Percentiles rank a stretch among this genome's conserved stretches.
Conservation (phyloP, 1,140 invertebrate genomes). For the Diorhabda carinulata region DNA sequence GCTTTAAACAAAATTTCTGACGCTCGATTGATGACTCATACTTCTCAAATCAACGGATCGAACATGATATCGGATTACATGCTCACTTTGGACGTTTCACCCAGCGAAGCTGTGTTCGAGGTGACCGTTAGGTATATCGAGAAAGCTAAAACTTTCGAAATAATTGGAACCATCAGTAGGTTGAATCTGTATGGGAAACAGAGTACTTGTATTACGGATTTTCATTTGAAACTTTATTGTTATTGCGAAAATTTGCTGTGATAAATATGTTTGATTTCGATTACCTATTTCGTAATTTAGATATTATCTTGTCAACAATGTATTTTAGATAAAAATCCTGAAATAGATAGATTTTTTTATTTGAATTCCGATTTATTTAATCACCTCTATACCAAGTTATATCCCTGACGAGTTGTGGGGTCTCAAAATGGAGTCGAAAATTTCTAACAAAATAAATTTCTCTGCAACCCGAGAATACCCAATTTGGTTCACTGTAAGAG, state of each 20-base stretch:
- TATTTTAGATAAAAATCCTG: too few species aligned
- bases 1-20: conserved; percentile 54
- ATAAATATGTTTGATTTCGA: not conserved
- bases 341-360: too few species aligned
- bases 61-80: conserved; percentile 59
- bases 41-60: conserved; percentile 44
- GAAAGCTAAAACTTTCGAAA: conserved; percentile 44
- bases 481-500: too few species aligned
- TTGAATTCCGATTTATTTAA: too few species aligned
- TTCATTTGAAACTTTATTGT: conserved; percentile 73
- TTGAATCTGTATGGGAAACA: conserved; percentile 79
- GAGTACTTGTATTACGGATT: conserved; percentile 71
- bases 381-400: too few species aligned
- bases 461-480: too few species aligned
- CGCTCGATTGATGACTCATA: conserved; percentile 52
- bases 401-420: too few species aligned
- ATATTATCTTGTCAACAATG: too few species aligned
- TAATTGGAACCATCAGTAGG: conserved; percentile 68
- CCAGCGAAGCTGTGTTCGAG: conserved; percentile 73
- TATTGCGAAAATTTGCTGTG: conserved; percentile 54
- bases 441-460: too few species aligned
- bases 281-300: not conserved
- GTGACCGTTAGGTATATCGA: conserved; percentile 57
- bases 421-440: too few species aligned
- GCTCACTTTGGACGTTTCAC: conserved; percentile 61